phyloP scores from a whole-genome alignment of 2,888 invertebrate species.

The Clanis bilineata region DNA sequence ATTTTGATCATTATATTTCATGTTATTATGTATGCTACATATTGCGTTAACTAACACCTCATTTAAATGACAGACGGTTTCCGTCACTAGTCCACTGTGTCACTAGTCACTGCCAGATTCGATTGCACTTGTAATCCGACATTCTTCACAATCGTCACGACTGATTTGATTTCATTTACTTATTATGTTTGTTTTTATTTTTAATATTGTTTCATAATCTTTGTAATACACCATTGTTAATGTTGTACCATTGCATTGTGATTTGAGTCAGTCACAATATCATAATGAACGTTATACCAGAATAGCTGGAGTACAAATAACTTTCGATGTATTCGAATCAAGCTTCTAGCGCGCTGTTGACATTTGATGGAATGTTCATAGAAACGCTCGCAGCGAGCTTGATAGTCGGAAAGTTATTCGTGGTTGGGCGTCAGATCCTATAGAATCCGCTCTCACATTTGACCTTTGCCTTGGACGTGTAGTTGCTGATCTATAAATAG shows the following conservation, averaged over 20 bases:
- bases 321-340: no score
- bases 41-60: no score
- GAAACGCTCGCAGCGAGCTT: no score
- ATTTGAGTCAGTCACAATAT: neutral
- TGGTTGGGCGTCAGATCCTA: neutral
- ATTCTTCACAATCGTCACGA: neutral
- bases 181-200: neutral
- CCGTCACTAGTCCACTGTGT: neutral
- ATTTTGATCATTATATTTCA: no score
- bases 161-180: neutral
- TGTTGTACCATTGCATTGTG: neutral
- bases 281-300: neutral
- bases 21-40: no score
- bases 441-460: neutral
- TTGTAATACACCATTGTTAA: neutral
- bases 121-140: conserved; percentile 15
- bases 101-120: neutral
- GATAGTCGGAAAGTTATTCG: no score
- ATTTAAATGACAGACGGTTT: neutral
- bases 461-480: neutral
- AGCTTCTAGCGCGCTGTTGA: no score
- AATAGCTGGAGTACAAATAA: no score
- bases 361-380: no score
- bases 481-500: neutral
- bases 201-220: neutral